Percentiles rank a stretch among this genome's conserved stretches.
Evolutionary conservation across 1,140 invertebrate species (phyloP).

Genomic region (Diachasma alloeum): DNA sequence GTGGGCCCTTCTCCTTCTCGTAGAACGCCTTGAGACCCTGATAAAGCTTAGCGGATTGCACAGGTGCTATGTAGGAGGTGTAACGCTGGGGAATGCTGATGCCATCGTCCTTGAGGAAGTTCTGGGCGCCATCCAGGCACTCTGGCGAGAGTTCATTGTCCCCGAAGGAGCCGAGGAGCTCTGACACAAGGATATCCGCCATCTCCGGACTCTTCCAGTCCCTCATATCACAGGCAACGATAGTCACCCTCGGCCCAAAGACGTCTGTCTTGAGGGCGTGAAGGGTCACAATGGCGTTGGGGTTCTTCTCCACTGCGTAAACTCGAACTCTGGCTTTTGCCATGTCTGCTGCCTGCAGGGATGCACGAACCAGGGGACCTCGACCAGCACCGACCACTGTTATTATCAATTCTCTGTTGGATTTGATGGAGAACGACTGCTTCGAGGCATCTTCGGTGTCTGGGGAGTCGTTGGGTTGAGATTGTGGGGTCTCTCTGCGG

Average conservation of each 20-base stretch:
- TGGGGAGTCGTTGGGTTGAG: neutral
- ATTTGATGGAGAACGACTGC: neutral
- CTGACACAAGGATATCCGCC: slow-evolving; percentile 96
- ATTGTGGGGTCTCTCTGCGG: neutral
- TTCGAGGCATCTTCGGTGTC: slow-evolving; percentile 25
- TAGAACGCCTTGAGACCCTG: slow-evolving; percentile 72
- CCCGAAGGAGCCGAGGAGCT: slow-evolving; percentile 96
- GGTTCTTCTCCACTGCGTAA: slow-evolving; percentile 99
- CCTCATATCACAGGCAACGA: slow-evolving; percentile 93
- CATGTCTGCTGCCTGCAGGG: slow-evolving; percentile 80
- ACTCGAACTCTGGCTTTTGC: slow-evolving; percentile 72
- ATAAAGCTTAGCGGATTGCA: slow-evolving; percentile 81
- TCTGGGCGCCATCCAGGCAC: slow-evolving; percentile 94
- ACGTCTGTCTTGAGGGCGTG: slow-evolving; percentile 81
- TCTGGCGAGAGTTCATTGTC: slow-evolving; percentile 99
- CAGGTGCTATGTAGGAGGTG: slow-evolving; percentile 89
- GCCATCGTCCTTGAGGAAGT: slow-evolving; percentile 87
- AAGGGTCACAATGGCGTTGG: slow-evolving; percentile 93
- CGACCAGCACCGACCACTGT: slow-evolving; percentile 96
- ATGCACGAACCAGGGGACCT: slow-evolving; percentile 89
- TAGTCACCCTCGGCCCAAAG: slow-evolving; percentile 79
- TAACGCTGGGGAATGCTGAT: slow-evolving; percentile 93
- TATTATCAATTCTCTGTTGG: slow-evolving; percentile 61
- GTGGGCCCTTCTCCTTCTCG: slow-evolving; percentile 69
- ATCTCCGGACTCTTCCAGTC: slow-evolving; percentile 81